These are phyloP conservation scores for Gouania willdenowi DNA, from an alignment of 2,797 vertebrate genomes.

Conservation along the genomic window DNA sequence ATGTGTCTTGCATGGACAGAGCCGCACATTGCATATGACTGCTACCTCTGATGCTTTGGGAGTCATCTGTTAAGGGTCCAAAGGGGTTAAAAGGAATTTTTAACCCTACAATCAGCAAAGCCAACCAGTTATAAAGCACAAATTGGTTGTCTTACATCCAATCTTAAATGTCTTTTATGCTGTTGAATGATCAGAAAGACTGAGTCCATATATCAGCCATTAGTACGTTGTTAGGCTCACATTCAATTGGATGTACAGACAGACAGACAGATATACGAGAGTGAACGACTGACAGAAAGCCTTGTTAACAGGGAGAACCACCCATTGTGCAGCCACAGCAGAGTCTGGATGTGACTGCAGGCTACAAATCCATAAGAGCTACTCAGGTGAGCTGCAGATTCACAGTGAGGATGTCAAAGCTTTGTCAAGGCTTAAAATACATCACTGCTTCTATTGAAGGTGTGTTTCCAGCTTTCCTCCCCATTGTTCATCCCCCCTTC, in stretches of 20 bases:
- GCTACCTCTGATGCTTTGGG: constrained; percentile 53
- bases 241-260: not conserved
- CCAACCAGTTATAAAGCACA: constrained; percentile 6
- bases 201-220: constrained; percentile 41
- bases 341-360: constrained; percentile 28
- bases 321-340: constrained; percentile 20
- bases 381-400: constrained; percentile 48
- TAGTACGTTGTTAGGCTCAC: constrained; percentile 36
- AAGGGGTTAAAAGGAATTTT: constrained; percentile 43
- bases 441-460: constrained; percentile 32
- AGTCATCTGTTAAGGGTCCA: constrained; percentile 63
- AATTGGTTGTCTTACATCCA: constrained; percentile 30
- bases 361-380: constrained; percentile 40
- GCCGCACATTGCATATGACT: constrained; percentile 64
- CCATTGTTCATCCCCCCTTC: constrained; percentile 47
- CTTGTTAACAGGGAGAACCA: constrained; percentile 6
- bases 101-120: constrained; percentile 49
- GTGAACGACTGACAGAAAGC: constrained; percentile 11
- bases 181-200: constrained; percentile 31
- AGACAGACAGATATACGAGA: constrained; percentile 7
- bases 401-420: constrained; percentile 56
- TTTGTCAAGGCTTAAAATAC: constrained; percentile 59
- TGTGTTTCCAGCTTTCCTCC: constrained; percentile 20
- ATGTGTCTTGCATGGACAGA: constrained; percentile 71
- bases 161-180: constrained; percentile 27